Evolutionary conservation across 2,888 invertebrate genomes (phyloP).

Genomic region (Apamea crenata): DNA sequence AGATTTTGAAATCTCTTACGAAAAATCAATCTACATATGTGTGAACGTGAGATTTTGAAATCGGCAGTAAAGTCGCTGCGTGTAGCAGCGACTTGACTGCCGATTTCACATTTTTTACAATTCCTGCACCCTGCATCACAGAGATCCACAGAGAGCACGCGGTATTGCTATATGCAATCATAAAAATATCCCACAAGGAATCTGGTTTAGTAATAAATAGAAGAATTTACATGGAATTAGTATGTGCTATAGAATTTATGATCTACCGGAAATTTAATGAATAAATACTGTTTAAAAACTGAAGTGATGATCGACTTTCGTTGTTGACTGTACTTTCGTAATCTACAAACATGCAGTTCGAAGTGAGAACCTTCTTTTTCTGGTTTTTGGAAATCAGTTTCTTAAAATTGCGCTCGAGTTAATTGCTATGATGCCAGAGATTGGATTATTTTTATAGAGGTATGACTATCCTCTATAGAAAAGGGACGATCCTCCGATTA

Average conservation of each 20-base stretch:
- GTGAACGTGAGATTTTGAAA: not conserved
- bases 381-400: not conserved
- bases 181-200: not conserved
- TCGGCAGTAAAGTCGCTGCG: not conserved
- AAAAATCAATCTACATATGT: not conserved
- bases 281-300: not conserved
- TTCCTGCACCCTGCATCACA: not conserved
- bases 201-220: too few relatives aligned
- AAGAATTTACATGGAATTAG: not conserved
- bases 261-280: not conserved
- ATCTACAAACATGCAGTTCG: not conserved
- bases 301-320: not conserved
- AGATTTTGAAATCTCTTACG: not conserved
- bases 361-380: not conserved
- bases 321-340: not conserved
- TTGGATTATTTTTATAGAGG: not conserved
- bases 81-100: too few relatives aligned
- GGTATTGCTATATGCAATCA: not conserved
- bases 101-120: too few relatives aligned
- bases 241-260: too few relatives aligned
- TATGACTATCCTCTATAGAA: not conserved
- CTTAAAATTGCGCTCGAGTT: not conserved
- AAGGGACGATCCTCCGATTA: too few relatives aligned
- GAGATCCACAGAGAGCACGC: not conserved
- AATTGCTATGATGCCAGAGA: not conserved